Evolutionary conservation across 2,797 vertebrate genomes (phyloP), one percentile per base, ranked within the genome.

Genomic region (Halcyon chelicuti): DNA sequence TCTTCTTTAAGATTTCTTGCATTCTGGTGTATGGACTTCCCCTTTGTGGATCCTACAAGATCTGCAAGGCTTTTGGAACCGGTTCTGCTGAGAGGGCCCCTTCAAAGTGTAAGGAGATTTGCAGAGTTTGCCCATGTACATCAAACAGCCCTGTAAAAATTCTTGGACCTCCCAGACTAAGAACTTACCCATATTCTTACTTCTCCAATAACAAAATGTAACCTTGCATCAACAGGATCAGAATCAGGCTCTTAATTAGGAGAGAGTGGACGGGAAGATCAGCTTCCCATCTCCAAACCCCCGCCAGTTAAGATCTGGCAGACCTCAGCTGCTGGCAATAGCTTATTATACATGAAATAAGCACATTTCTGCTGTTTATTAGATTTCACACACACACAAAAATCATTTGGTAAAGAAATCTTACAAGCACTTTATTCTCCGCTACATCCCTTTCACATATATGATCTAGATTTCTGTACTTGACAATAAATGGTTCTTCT

Each of bases 21-120:
- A 12, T 71, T 28, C 68, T 67, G 7, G 22, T n/a, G 29, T 13
- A 8, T 58, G 35, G 20, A 12, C 46, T 76, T 77, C 28, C 71
- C 44, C 47, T 0, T 1, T 2, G 0, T 26, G 42, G 17, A 23
- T n/a, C 23, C 29, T 42, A 3, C 0, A 1, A 26, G 29, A 44
- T 39, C 47, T 77, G 47, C 5, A 3, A 73, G 44, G 10, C 31
- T 74, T 46, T 61, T 21, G 57, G 44, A 65, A 62, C 14, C 7
- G 5, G 42, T 12, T 78, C 55, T 82, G 55, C 51, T 58, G 57
- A 54, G 40, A 58, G 39, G 14, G 4, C 21, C 44, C 29, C 37
- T 57, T 26, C 81, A 47, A 19, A 58, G 37, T 17, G 5, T 12
- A 7, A 58, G 39, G 35, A 68, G 33, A 8, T 71, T 60, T 80